Base-by-base conservation (phyloP, 2,888 invertebrate species). In the Cryptocheilus praepositus region DNA sequence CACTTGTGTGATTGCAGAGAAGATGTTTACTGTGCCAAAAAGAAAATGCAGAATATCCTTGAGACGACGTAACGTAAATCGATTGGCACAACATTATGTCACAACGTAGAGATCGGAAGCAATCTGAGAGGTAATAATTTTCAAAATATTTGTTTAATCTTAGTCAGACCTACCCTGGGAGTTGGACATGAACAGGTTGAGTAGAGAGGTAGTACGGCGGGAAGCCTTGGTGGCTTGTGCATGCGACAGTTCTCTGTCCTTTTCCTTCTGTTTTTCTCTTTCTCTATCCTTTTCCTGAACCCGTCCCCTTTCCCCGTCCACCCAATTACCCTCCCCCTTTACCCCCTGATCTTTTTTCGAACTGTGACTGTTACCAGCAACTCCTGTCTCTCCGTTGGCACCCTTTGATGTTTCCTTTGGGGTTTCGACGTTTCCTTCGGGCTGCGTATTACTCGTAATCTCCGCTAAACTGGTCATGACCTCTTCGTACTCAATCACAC, bases 161-260 rank as follows among this genome's bases (percentile, higher is more conserved):
- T 53, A 59, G 65, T 58, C 71, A 61, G 66, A 87, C 91, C 92
- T 96, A 93, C 95, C 96, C 93, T 96, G 96, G 91, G 96, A 96
- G 92, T 95, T 96, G 91, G 96, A 95, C 92, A 96, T 96, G 92
- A 97, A 97, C 91, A 97, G 93, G 93, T 97, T 96, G 90, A 97
- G 93, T 90, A 97, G 94, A 90, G 96, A 97, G 90, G 96, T 96
- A 89, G 96, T 96, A 91, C 96, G 94, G 90, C 96, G 95, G 89
- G 96, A 96, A 89, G 95, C 93, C 92, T 95, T 95, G 89, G 91
- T 90, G 57, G 83, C 80, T 79, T 88, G 81, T 81, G 75, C 77
- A 64, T 76, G 72, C 56, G 79, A 77, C 66, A 73, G 70, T 71
- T 86, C 85, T 81, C 78, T 83, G 76, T 83, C 82, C 80, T 82